phyloP scores from a whole-genome alignment of 2,113 vertebrate genomes.

The Nansenia antarctica region DNA sequence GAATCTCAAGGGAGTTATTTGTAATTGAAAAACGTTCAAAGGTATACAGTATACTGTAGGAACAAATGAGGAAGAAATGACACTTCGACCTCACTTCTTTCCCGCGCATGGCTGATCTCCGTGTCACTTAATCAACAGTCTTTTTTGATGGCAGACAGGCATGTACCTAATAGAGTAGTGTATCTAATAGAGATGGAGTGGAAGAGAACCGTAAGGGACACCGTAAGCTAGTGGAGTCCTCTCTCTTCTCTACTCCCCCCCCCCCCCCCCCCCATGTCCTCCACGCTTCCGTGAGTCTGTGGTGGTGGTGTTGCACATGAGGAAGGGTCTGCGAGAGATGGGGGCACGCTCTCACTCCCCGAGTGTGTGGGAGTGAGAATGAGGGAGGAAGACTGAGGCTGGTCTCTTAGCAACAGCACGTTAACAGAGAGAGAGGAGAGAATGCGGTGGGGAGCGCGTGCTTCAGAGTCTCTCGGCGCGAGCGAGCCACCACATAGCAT shows the following conservation, averaged over 20 bases:
- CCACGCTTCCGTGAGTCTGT: background rate
- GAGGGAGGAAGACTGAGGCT: slow-evolving; percentile 27
- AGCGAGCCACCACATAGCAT: background rate
- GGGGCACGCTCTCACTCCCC: slow-evolving; percentile 14
- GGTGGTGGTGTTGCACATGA: background rate
- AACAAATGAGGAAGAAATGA: background rate
- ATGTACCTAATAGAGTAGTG: background rate
- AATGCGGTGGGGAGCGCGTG: slow-evolving; percentile 49
- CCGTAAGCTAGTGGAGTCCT: background rate
- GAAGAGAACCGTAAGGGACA: background rate
- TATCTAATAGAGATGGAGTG: background rate
- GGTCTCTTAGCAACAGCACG: slow-evolving; percentile 71
- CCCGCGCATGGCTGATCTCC: background rate
- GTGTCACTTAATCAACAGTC: background rate
- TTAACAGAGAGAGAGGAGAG: slow-evolving; percentile 50
- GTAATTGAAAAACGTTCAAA: background rate
- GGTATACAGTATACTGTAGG: background rate
- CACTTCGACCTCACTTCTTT: no score
- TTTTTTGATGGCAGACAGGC: background rate
- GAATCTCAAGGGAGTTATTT: background rate
- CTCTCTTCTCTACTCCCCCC: no score
- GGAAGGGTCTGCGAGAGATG: slow-evolving; percentile 13
- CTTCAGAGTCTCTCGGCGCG: slow-evolving; percentile 36
- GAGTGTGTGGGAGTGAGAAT: slow-evolving; percentile 53
- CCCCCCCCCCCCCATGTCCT: background rate